phyloP scores from a whole-genome alignment of 2,113 vertebrate species.

The Channa maculata region DNA sequence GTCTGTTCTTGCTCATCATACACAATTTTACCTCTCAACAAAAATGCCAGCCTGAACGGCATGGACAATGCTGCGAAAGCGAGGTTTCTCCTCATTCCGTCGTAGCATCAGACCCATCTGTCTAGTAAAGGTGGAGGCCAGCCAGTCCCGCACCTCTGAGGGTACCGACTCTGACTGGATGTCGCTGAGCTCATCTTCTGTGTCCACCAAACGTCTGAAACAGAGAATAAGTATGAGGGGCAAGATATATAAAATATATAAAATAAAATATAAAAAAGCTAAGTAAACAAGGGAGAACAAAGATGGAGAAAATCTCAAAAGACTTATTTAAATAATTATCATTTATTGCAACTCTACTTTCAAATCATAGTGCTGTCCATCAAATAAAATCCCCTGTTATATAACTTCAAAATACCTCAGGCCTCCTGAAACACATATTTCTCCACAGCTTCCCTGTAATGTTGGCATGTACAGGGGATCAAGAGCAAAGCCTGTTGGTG shows the following conservation, averaged over 20 bases:
- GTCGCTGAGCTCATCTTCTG: slow-evolving; percentile 97
- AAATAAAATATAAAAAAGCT: background rate
- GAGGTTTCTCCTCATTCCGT: slow-evolving; percentile 93
- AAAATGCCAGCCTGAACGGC: slow-evolving; percentile 99
- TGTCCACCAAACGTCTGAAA: slow-evolving; percentile 92
- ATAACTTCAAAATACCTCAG: slow-evolving; percentile 51
- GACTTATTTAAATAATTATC: too few species aligned
- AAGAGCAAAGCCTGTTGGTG: slow-evolving; percentile 56
- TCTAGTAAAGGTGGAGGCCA: slow-evolving; percentile 96
- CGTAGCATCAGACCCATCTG: slow-evolving; percentile 98
- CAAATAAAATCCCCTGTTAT: slow-evolving; percentile 56
- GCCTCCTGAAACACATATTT: slow-evolving; percentile 55
- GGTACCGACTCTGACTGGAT: slow-evolving; percentile 97
- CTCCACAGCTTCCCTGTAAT: slow-evolving; percentile 43
- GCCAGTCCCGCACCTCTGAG: slow-evolving; percentile 98
- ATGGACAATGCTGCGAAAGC: slow-evolving; percentile 96
- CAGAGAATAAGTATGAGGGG: background rate
- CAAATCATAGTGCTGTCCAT: slow-evolving; percentile 44
- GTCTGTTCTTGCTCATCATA: background rate
- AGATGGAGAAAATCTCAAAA: too few species aligned
- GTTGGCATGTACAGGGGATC: slow-evolving; percentile 63
- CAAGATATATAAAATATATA: too few species aligned
- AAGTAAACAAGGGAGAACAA: too few species aligned
- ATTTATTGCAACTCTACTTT: slow-evolving; percentile 34
- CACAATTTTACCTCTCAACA: slow-evolving; percentile 90